Conservation (phyloP, 2,888 invertebrate genomes). For the Diarsia rubi region DNA sequence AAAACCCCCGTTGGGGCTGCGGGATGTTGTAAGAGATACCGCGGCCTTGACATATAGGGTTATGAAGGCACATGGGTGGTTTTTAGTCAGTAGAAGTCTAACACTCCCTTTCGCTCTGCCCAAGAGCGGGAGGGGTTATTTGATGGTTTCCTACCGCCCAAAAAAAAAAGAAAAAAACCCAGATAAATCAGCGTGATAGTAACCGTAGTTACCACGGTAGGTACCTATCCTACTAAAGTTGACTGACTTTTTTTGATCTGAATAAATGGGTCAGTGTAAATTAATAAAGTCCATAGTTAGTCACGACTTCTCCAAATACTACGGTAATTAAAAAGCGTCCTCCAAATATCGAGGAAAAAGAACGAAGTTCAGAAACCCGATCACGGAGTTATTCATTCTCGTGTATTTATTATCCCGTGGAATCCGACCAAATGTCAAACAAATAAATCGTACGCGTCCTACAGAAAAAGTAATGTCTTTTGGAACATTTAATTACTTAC, state of each 20-base stretch:
- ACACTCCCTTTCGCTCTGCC: too few relatives aligned
- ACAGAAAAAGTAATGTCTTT: slow-evolving; percentile 74
- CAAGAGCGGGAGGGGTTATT: too few relatives aligned
- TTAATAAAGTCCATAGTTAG: background rate
- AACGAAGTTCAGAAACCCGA: slow-evolving; percentile 66
- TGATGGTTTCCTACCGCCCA: too few relatives aligned
- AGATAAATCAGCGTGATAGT: background rate
- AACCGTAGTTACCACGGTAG: background rate
- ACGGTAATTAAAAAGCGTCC: slow-evolving; percentile 41
- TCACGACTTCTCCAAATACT: slow-evolving; percentile 8
- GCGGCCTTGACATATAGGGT: too few relatives aligned
- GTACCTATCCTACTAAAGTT: background rate
- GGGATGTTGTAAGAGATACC: too few relatives aligned
- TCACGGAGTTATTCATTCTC: slow-evolving; percentile 59
- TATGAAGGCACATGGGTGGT: too few relatives aligned
- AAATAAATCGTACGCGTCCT: slow-evolving; percentile 79
- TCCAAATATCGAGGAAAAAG: slow-evolving; percentile 45
- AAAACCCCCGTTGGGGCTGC: too few relatives aligned
- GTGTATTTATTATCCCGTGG: slow-evolving; percentile 76
- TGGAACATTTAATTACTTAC: slow-evolving; percentile 74
- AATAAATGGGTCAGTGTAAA: background rate
- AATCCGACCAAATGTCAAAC: slow-evolving; percentile 83
- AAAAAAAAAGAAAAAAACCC: too few relatives aligned
- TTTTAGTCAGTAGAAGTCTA: too few relatives aligned
- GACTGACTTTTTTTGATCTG: background rate